Conservation (phyloP, 2,888 invertebrate species). For the Urechis unicinctus region DNA sequence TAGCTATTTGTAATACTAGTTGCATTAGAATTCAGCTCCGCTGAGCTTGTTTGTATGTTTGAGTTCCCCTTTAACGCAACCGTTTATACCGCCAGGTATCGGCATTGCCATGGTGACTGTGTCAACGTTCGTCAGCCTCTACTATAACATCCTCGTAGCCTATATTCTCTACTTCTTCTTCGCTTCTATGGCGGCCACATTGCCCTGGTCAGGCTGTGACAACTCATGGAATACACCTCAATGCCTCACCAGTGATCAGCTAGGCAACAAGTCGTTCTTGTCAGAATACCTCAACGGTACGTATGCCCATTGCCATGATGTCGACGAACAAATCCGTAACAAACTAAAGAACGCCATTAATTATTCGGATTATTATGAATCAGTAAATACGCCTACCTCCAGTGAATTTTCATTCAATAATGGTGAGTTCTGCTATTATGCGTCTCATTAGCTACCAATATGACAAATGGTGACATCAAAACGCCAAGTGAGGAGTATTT, state of each 20-base stretch:
- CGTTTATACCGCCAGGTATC: too few relatives aligned
- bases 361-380: too few relatives aligned
- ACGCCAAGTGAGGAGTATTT: constrained; percentile 16
- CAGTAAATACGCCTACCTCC: background rate
- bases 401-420: background rate
- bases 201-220: background rate
- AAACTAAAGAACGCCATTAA: too few relatives aligned
- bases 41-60: too few relatives aligned
- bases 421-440: too few relatives aligned
- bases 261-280: background rate
- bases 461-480: constrained; percentile 5
- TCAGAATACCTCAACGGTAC: background rate
- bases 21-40: too few relatives aligned
- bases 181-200: background rate
- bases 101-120: background rate
- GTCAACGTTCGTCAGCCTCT: background rate
- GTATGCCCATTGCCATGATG: too few relatives aligned
- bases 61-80: too few relatives aligned
- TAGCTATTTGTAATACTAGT: too few relatives aligned
- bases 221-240: background rate
- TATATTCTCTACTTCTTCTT: background rate
- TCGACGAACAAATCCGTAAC: too few relatives aligned
- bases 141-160: background rate
- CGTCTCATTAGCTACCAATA: constrained; percentile 4
- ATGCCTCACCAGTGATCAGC: background rate